A percentile compares a stretch with the other conserved stretches of the same genome.
Evolutionary conservation across 2,113 vertebrate species (phyloP).

Genomic region (Puffinus mauretanicus): DNA sequence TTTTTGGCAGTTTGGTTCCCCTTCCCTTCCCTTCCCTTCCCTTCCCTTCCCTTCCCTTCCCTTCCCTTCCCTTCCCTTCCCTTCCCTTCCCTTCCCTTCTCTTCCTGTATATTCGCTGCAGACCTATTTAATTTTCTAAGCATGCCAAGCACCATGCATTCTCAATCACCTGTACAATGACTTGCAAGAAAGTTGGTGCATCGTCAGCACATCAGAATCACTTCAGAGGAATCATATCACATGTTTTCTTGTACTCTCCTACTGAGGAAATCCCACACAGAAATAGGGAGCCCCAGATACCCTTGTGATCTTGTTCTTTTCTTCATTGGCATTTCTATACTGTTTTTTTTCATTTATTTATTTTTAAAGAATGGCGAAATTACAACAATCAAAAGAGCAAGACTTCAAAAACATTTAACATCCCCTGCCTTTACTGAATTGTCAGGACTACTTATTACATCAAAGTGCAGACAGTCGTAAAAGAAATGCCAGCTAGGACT

Average conservation of each 20-base stretch:
- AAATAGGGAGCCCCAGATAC: background rate
- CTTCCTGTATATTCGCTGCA: background rate
- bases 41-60: no score
- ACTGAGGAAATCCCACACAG: background rate
- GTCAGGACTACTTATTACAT: conserved; percentile 8
- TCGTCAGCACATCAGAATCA: background rate
- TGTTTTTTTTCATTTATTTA: background rate
- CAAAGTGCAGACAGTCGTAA: background rate
- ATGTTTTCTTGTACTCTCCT: no score
- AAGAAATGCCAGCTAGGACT: background rate
- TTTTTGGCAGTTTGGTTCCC: background rate
- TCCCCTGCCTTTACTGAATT: background rate
- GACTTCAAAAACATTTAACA: conserved; percentile 5
- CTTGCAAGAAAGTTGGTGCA: background rate
- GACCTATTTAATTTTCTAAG: background rate
- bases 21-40: background rate
- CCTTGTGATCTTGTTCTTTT: background rate
- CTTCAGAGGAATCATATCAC: background rate
- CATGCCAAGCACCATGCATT: background rate
- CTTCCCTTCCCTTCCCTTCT: no score
- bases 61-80: no score
- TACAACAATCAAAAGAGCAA: background rate
- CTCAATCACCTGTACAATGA: background rate
- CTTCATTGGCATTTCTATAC: background rate
- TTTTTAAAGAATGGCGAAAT: background rate